phyloP scores from a whole-genome alignment of 1,140 invertebrate species.

The Polyergus mexicanus region DNA sequence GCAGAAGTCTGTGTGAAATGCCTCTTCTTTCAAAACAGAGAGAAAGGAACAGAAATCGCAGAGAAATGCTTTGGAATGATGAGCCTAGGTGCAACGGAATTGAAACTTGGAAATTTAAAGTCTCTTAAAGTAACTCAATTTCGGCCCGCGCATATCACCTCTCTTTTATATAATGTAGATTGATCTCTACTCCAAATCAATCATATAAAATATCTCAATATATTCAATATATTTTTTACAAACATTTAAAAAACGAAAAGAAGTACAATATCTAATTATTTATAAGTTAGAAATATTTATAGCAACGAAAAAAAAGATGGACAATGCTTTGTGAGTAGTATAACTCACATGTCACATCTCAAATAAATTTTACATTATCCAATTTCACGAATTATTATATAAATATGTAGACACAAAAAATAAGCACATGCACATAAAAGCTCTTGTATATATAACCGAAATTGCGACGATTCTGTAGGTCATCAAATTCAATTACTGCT shows the following conservation, averaged over 20 bases:
- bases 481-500: conserved; percentile 14
- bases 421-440: too few relatives aligned
- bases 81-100: not conserved
- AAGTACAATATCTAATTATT: not conserved
- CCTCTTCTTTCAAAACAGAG: not conserved
- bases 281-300: not conserved
- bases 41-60: not conserved
- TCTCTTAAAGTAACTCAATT: conserved; percentile 15
- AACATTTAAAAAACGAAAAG: not conserved
- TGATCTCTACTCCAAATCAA: not conserved
- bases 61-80: conserved; percentile 17
- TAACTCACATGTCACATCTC: not conserved
- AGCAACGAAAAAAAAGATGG: not conserved
- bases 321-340: not conserved
- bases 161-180: not conserved
- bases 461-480: not conserved
- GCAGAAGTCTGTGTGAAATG: not conserved
- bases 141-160: not conserved
- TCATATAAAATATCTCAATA: not conserved
- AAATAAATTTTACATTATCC: not conserved
- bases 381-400: not conserved
- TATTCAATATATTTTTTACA: not conserved
- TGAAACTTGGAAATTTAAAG: conserved; percentile 11
- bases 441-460: not conserved
- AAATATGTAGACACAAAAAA: too few relatives aligned